Evolutionary conservation across 2,113 vertebrate genomes (phyloP).

Genomic region (Mus spicilegus): DNA sequence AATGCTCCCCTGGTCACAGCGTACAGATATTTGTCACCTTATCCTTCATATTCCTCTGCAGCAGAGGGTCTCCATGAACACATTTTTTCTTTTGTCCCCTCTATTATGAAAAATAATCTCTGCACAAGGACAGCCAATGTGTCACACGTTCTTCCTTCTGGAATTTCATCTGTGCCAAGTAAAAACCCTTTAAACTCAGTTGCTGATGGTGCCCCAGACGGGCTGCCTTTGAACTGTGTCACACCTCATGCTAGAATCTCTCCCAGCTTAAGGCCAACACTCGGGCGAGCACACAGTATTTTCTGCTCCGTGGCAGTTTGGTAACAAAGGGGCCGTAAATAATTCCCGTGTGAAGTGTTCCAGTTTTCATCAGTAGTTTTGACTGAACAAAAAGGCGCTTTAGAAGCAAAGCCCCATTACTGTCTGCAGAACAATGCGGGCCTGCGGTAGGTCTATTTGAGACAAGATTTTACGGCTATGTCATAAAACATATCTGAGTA

Average conservation of each 20-base stretch:
- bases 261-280: slow-evolving; percentile 60
- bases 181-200: slow-evolving; percentile 73
- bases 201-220: slow-evolving; percentile 73
- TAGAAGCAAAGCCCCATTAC: slow-evolving; percentile 79
- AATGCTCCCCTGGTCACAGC: background rate
- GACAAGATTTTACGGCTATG: slow-evolving; percentile 85
- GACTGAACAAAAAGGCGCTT: slow-evolving; percentile 79
- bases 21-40: background rate
- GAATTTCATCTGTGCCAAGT: slow-evolving; percentile 70
- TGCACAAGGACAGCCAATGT: slow-evolving; percentile 40
- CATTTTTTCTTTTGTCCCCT: background rate
- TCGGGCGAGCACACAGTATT: background rate
- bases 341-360: slow-evolving; percentile 56
- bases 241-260: slow-evolving; percentile 63
- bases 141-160: slow-evolving; percentile 67
- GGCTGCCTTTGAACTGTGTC: slow-evolving; percentile 53
- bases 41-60: background rate
- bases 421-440: slow-evolving; percentile 84
- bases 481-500: slow-evolving; percentile 89
- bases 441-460: slow-evolving; percentile 87
- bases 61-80: slow-evolving; percentile 34
- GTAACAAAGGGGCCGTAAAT: slow-evolving; percentile 75
- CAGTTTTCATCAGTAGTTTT: slow-evolving; percentile 76
- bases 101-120: slow-evolving; percentile 61
- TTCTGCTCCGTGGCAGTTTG: background rate